phyloP scores from a whole-genome alignment of 2,888 invertebrate species.

The Chesias legatella region DNA sequence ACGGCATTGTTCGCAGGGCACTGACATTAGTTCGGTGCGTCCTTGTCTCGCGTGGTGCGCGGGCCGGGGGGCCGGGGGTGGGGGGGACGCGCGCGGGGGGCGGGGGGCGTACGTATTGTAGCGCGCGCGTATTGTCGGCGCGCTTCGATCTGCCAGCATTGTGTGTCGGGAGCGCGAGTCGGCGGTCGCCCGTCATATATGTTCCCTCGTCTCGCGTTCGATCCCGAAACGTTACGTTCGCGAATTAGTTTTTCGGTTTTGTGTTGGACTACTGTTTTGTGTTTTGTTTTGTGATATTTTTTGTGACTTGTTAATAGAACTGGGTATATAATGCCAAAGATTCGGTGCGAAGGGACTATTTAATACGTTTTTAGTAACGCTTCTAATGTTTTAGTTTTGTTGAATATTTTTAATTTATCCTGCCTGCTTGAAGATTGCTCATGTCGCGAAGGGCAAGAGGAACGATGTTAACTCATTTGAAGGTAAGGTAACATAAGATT shows the following conservation, averaged over 20 bases:
- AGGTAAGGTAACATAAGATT: conserved; percentile 48
- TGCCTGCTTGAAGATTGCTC: conserved; percentile 44
- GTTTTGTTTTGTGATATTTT: conserved; percentile 43
- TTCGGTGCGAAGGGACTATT: conserved; percentile 62
- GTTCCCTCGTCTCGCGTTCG: conserved; percentile 47
- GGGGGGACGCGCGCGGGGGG: conserved; percentile 65
- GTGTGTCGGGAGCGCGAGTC: conserved; percentile 66
- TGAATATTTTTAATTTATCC: conserved; percentile 43
- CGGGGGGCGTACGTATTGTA: conserved; percentile 75
- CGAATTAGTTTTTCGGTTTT: conserved; percentile 43
- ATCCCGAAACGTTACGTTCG: conserved; percentile 48
- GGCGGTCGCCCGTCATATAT: conserved; percentile 58
- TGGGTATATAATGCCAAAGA: conserved; percentile 67
- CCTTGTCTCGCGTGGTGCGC: conserved; percentile 71
- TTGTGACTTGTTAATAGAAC: conserved; percentile 34
- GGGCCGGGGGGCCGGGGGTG: conserved; percentile 66
- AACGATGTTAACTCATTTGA: conserved; percentile 72
- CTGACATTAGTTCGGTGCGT: conserved; percentile 78
- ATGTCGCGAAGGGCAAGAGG: conserved; percentile 67
- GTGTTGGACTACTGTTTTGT: conserved; percentile 54
- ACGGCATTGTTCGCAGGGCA: conserved; percentile 77
- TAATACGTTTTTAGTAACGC: too few relatives aligned
- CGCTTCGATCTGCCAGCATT: conserved; percentile 79
- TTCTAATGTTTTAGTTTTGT: conserved; percentile 55
- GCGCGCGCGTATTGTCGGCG: conserved; percentile 78